phyloP scores from a whole-genome alignment of 1,140 invertebrate genomes.

The Sminthurinus signatus region DNA sequence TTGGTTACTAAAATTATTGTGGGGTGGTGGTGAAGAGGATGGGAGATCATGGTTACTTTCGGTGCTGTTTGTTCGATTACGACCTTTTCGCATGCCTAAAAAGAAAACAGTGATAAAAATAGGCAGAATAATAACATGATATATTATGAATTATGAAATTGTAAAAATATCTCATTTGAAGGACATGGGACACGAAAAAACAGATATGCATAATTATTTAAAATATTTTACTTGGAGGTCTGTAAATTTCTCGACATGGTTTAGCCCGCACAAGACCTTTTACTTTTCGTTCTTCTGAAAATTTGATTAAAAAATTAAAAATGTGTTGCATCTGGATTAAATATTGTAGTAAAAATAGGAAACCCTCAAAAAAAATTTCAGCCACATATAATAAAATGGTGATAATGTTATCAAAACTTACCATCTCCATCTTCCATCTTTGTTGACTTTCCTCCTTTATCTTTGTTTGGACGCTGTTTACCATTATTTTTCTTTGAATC shows the following conservation, averaged over 20 bases:
- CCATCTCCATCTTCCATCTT: not conserved
- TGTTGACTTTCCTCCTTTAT: not conserved
- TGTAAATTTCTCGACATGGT: slow-evolving; percentile 77
- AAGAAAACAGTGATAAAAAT: not conserved
- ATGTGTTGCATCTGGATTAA: not conserved
- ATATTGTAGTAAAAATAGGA: not conserved
- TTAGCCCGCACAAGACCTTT: slow-evolving; percentile 48
- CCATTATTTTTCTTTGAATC: slow-evolving; percentile 12
- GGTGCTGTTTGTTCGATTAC: not conserved
- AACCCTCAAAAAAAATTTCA: not conserved
- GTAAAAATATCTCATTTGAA: no score
- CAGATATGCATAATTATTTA: no score
- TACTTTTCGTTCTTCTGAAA: slow-evolving; percentile 11
- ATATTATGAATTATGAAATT: no score
- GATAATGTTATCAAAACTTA: not conserved
- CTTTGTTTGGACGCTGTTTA: not conserved
- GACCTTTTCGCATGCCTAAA: slow-evolving; percentile 13
- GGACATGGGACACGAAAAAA: no score
- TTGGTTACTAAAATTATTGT: not conserved
- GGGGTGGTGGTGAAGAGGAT: no score
- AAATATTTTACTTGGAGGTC: slow-evolving; percentile 76
- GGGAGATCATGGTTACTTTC: not conserved
- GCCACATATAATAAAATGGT: not conserved
- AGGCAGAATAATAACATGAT: not conserved
- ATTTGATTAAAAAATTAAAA: not conserved